Evolutionary conservation across 2,113 vertebrate genomes (phyloP).

Genomic region (Mirza zaza): DNA sequence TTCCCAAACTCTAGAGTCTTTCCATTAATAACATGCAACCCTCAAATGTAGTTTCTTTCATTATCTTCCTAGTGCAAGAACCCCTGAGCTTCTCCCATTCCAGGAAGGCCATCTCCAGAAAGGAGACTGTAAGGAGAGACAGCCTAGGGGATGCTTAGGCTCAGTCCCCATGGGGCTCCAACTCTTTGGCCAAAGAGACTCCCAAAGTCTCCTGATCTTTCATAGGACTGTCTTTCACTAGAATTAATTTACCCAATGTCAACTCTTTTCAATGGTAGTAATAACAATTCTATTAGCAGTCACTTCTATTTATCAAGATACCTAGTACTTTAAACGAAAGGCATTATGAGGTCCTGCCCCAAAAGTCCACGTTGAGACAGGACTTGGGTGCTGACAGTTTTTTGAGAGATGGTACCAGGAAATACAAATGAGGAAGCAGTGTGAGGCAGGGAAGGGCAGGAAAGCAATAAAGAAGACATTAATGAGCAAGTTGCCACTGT

Average conservation of each 20-base stretch:
- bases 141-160: not conserved
- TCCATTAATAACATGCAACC: not conserved
- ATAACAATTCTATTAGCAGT: not conserved
- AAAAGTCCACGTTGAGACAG: not conserved
- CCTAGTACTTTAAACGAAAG: not conserved
- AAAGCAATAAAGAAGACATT: not conserved
- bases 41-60: not conserved
- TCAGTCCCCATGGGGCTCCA: not conserved
- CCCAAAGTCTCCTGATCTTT: not conserved
- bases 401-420: constrained; percentile 13
- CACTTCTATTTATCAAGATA: not conserved
- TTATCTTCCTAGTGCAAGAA: not conserved
- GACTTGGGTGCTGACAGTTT: not conserved
- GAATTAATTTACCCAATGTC: not conserved
- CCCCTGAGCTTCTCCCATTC: not conserved
- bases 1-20: not conserved
- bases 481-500: not conserved
- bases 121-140: not conserved
- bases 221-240: not conserved
- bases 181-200: not conserved
- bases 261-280: not conserved
- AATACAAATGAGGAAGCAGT: not conserved
- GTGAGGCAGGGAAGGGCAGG: not conserved
- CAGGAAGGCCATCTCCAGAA: not conserved
- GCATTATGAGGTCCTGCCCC: not conserved